These are phyloP conservation scores for Apogon hyalosoma DNA, from an alignment of 2,797 vertebrate genomes.

Conservation along the genomic window DNA sequence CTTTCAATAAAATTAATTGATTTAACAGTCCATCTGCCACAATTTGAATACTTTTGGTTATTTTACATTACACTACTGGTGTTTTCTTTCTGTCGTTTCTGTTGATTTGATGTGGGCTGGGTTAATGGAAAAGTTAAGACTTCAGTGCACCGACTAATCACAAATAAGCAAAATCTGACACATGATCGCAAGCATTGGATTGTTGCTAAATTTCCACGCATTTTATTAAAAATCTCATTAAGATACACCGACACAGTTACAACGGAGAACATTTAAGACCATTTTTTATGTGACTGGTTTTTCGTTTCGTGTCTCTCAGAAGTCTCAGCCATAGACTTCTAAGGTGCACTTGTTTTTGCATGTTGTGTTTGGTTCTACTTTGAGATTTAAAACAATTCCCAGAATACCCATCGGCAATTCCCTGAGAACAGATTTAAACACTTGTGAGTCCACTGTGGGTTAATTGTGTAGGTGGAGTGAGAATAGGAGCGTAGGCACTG, in stretches of 20 bases:
- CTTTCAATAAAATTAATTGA: background rate
- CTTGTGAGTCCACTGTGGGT: conserved; percentile 47
- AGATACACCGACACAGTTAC: background rate
- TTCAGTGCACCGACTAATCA: conserved; percentile 1
- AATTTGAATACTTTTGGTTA: conserved; percentile 12
- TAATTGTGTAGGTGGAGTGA: conserved; percentile 35
- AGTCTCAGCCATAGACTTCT: background rate
- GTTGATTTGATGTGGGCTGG: background rate
- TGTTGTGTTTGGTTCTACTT: conserved; percentile 44
- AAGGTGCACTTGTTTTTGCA: conserved; percentile 1
- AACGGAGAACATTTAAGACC: too few relatives aligned
- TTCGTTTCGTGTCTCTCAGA: background rate
- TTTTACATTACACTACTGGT: background rate
- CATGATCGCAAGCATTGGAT: background rate
- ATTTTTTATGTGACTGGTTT: background rate
- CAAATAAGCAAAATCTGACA: conserved; percentile 4
- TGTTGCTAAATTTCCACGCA: background rate
- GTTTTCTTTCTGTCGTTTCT: background rate
- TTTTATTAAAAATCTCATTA: background rate
- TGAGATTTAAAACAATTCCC: conserved; percentile 58
- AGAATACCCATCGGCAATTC: conserved; percentile 53
- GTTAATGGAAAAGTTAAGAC: background rate
- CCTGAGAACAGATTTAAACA: conserved; percentile 44
- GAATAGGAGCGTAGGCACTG: conserved; percentile 28
- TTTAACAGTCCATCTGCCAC: background rate